Evolutionary conservation across 2,113 vertebrate species (phyloP).

Genomic region (Archocentrus centrarchus): DNA sequence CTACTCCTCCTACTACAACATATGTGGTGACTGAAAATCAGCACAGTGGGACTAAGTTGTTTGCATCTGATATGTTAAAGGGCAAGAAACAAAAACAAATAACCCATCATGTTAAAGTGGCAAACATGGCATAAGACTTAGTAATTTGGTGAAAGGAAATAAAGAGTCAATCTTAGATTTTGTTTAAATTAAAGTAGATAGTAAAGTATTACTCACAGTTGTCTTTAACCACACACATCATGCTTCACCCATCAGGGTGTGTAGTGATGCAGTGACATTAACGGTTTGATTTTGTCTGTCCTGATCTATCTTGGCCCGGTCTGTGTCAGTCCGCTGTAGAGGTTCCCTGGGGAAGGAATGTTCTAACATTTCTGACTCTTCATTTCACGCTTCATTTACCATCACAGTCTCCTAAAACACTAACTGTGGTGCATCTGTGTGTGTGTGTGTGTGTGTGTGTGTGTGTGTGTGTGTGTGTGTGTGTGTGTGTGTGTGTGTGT

Average conservation of each 20-base stretch:
- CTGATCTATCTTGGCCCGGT: constrained; percentile 64
- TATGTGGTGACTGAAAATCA: not conserved
- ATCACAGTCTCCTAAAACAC: constrained; percentile 72
- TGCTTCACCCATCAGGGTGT: constrained; percentile 32
- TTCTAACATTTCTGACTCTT: constrained; percentile 75
- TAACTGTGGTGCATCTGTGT: constrained; percentile 41
- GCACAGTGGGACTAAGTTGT: not conserved
- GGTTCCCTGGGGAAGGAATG: constrained; percentile 68
- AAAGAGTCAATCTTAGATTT: not conserved
- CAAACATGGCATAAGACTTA: not conserved
- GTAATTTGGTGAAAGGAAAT: not conserved
- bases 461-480: constrained; percentile 7
- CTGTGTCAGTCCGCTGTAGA: constrained; percentile 61
- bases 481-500: constrained; percentile 17
- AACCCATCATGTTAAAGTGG: not conserved
- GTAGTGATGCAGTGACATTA: constrained; percentile 22
- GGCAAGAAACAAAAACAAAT: not conserved
- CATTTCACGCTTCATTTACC: constrained; percentile 80
- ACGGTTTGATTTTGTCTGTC: constrained; percentile 40
- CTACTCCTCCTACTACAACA: not conserved
- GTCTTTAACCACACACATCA: not conserved
- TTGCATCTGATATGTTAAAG: not conserved
- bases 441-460: not conserved
- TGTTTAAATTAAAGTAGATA: not conserved
- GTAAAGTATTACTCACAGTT: not conserved